Conservation (phyloP, 2,888 invertebrate species). For the Diloba caeruleocephala region DNA sequence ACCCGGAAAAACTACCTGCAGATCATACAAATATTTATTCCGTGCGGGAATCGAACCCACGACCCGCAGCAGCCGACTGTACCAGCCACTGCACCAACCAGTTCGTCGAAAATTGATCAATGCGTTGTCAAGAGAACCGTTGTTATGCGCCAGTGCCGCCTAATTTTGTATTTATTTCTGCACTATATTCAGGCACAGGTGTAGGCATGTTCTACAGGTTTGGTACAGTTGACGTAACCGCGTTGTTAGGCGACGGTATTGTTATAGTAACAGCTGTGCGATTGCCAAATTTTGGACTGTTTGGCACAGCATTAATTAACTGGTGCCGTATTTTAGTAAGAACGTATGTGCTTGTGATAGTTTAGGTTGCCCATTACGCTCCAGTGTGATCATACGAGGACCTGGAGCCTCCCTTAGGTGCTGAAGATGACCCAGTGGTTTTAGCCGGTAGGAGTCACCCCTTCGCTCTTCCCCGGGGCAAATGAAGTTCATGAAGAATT, state of each 20-base stretch:
- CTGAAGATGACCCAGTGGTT: too few species aligned
- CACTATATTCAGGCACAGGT: constrained; percentile 24
- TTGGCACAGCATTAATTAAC: background rate
- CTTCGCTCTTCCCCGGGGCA: too few species aligned
- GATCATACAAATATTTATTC: too few species aligned
- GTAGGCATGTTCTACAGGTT: constrained; percentile 39
- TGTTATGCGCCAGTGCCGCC: constrained; percentile 62
- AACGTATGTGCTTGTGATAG: background rate
- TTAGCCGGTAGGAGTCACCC: too few species aligned
- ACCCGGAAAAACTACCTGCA: too few species aligned
- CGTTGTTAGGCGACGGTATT: constrained; percentile 39
- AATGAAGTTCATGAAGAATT: too few species aligned
- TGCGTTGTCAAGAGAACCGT: constrained; percentile 66
- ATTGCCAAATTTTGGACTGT: constrained; percentile 9
- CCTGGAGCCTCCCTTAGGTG: too few species aligned
- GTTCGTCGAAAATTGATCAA: constrained; percentile 65
- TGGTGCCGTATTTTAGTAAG: background rate
- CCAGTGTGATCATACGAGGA: too few species aligned
- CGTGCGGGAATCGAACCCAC: too few species aligned
- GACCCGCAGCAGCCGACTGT: too few species aligned
- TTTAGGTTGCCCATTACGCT: too few species aligned
- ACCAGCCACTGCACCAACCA: too few species aligned
- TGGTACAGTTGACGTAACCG: constrained; percentile 31
- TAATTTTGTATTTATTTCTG: constrained; percentile 17
- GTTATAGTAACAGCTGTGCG: constrained; percentile 37